Percentiles rank a stretch among this genome's conserved stretches.
phyloP scores from a whole-genome alignment of 1,140 invertebrate species.

The Brachionus calyciflorus region DNA sequence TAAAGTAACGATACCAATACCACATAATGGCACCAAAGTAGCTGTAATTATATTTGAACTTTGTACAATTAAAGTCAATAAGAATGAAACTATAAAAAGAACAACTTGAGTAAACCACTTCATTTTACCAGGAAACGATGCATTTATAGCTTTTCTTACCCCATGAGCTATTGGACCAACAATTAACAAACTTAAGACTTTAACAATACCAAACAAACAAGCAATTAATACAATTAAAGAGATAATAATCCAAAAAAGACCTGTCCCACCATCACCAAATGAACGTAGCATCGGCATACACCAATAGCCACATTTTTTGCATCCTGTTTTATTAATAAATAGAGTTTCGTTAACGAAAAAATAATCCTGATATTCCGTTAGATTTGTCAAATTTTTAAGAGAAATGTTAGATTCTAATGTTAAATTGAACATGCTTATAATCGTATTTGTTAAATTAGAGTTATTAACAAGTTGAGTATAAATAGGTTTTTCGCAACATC shows the following conservation, averaged over 20 bases:
- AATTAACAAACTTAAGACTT: slow-evolving; percentile 21
- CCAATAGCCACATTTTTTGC: slow-evolving; percentile 27
- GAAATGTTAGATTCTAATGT: too few species aligned
- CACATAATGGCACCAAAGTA: slow-evolving; percentile 67
- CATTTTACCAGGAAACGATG: slow-evolving; percentile 62
- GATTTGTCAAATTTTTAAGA: too few species aligned
- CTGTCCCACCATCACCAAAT: slow-evolving; percentile 36
- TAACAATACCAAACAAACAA: slow-evolving; percentile 39
- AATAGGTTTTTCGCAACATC: slow-evolving; percentile 24
- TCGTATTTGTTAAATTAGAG: too few species aligned
- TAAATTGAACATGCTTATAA: too few species aligned
- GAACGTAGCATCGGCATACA: slow-evolving; percentile 23
- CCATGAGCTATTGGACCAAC: slow-evolving; percentile 62
- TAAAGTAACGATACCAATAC: slow-evolving; percentile 66
- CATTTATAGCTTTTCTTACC: slow-evolving; percentile 65
- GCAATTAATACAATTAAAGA: not conserved
- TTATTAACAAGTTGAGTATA: too few species aligned
- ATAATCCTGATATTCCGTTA: not conserved
- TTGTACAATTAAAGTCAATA: slow-evolving; percentile 67
- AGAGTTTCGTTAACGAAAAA: not conserved
- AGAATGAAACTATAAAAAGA: slow-evolving; percentile 59
- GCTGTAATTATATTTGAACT: slow-evolving; percentile 69
- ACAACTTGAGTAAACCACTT: slow-evolving; percentile 64
- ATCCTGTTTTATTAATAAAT: not conserved
- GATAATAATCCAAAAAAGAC: slow-evolving; percentile 38